Conservation (phyloP, 2,888 invertebrate genomes). For the Drosophila neutralis region DNA sequence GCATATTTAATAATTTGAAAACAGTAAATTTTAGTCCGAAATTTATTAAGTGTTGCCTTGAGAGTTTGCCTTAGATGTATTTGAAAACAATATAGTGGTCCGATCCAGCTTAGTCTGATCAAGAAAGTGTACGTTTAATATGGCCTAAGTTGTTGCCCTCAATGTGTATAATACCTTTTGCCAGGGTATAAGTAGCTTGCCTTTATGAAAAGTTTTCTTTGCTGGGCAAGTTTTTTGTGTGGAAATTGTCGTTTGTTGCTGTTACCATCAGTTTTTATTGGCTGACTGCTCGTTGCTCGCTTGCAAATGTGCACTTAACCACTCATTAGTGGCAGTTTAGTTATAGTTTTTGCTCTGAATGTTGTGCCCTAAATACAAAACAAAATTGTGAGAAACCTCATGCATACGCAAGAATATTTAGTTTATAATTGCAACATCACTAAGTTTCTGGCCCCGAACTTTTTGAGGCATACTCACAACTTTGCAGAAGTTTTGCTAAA, state of each 20-base stretch:
- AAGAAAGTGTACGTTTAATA: not conserved
- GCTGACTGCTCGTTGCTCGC: conserved; percentile 47
- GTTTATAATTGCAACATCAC: conserved; percentile 40
- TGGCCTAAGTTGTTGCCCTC: not conserved
- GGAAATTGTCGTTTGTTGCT: conserved; percentile 33
- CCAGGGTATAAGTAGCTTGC: conserved; percentile 10
- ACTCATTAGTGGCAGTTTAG: conserved; percentile 73
- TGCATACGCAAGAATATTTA: conserved; percentile 23
- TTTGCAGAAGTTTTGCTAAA: conserved; percentile 5
- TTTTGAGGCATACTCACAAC: conserved; percentile 12
- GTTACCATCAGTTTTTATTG: conserved; percentile 60
- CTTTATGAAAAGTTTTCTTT: conserved; percentile 66
- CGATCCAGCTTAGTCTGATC: not conserved
- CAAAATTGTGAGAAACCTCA: conserved; percentile 1
- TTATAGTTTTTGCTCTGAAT: conserved; percentile 38
- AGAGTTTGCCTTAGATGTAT: not conserved
- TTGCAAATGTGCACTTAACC: conserved; percentile 69
- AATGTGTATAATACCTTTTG: not conserved
- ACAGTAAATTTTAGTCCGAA: not conserved
- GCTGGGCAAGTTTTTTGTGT: conserved; percentile 44
- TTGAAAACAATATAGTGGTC: not conserved
- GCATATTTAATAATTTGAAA: not conserved
- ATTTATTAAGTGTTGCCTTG: not conserved
- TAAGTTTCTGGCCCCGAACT: conserved; percentile 5
- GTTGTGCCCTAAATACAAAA: conserved; percentile 13